Conservation (phyloP, 2,797 vertebrate genomes). For the Tadarida brasiliensis region DNA sequence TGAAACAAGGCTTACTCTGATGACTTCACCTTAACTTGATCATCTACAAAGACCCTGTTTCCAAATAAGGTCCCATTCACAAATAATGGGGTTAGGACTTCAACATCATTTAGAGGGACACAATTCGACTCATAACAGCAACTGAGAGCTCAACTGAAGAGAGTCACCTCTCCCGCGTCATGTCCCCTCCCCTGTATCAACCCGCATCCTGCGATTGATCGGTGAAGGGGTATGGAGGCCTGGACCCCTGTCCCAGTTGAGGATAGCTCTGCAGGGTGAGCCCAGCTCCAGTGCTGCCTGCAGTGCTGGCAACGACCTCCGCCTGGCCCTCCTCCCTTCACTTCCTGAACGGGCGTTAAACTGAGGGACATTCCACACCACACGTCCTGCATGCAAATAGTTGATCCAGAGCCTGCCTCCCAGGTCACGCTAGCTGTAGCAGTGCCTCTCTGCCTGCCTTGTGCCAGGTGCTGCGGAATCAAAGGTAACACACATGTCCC, state of each 20-base stretch:
- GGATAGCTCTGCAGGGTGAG: not conserved
- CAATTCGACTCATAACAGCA: not conserved
- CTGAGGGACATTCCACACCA: not conserved
- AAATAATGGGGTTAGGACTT: not conserved
- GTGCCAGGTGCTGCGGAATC: too few species aligned
- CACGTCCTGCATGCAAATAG: not conserved
- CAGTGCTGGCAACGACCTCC: not conserved
- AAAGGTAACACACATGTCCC: too few species aligned
- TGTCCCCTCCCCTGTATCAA: not conserved
- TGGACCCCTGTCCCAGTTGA: not conserved
- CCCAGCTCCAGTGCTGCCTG: not conserved
- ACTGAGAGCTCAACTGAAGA: not conserved
- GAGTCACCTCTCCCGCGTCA: not conserved
- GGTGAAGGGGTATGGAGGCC: not conserved
- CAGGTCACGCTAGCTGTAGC: fast-evolving
- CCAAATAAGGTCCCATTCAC: not conserved
- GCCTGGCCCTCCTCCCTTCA: not conserved
- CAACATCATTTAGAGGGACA: not conserved
- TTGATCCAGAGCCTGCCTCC: not conserved
- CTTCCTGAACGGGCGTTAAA: not conserved
- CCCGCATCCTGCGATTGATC: not conserved
- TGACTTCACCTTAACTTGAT: not conserved
- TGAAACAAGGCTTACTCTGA: not conserved
- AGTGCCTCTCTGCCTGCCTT: not conserved
- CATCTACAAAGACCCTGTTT: not conserved